These are phyloP conservation scores for Tetrax tetrax DNA, from an alignment of 2,113 vertebrate genomes.

Conservation along the genomic window DNA sequence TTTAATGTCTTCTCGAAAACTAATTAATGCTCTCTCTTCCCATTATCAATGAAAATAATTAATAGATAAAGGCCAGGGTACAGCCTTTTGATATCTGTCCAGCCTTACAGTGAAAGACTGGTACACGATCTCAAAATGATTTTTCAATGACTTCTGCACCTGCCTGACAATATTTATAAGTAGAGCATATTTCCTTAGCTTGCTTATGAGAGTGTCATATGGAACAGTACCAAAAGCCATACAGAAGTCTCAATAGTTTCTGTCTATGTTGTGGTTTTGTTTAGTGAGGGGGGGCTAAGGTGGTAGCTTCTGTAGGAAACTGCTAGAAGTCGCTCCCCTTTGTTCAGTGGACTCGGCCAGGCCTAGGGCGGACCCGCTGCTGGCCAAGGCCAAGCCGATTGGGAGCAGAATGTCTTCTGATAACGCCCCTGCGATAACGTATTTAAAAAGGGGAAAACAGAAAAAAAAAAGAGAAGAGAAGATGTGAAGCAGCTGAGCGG, in stretches of 20 bases:
- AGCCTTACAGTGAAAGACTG: not conserved
- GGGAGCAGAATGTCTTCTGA: too few species aligned
- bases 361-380: too few species aligned
- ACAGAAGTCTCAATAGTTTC: not conserved
- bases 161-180: not conserved
- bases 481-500: too few species aligned
- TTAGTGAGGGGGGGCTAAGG: too few species aligned
- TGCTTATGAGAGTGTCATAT: not conserved
- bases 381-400: too few species aligned
- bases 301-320: too few species aligned
- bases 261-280: too few species aligned
- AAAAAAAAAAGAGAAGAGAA: too few species aligned
- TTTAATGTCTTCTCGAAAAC: not conserved
- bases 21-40: not conserved
- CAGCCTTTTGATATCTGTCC: not conserved
- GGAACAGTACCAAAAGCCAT: not conserved
- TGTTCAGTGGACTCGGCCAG: too few species aligned
- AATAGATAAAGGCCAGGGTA: not conserved
- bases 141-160: not conserved
- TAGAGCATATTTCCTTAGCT: not conserved
- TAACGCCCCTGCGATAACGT: too few species aligned
- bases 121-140: not conserved
- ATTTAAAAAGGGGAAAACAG: too few species aligned
- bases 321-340: too few species aligned
- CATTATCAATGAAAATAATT: not conserved